Evolutionary conservation across 2,113 vertebrate genomes (phyloP).

Genomic region (Vulpes ferrilata): DNA sequence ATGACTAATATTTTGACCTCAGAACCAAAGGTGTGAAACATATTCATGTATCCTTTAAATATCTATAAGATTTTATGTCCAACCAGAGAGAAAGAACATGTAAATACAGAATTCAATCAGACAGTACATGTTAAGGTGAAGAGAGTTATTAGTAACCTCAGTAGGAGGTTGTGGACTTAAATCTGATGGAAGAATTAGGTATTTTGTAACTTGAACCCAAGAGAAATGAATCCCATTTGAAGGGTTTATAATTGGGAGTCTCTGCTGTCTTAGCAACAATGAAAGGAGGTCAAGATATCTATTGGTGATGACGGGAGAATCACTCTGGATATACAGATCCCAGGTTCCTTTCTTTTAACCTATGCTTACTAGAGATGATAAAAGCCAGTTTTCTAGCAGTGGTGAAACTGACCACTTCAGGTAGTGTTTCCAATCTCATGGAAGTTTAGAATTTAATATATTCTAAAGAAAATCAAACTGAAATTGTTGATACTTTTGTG

Average conservation of each 20-base stretch:
- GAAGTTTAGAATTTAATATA: background rate
- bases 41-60: background rate
- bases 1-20: background rate
- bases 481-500: slow-evolving; percentile 6
- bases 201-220: slow-evolving; percentile 18
- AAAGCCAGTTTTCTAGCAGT: background rate
- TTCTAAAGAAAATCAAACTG: background rate
- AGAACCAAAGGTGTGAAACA: background rate
- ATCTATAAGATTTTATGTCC: background rate
- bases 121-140: background rate
- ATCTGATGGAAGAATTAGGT: slow-evolving; percentile 25
- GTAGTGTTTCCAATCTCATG: background rate
- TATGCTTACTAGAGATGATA: background rate
- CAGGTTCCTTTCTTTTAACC: background rate
- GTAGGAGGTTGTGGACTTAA: background rate
- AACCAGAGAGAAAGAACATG: background rate
- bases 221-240: background rate
- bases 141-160: background rate
- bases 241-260: background rate
- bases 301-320: background rate
- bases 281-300: background rate
- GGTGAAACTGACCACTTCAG: background rate
- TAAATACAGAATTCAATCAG: background rate
- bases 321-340: background rate
- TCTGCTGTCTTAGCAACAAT: background rate